Evolutionary conservation across 2,113 vertebrate genomes (phyloP).

Genomic region (Thalassoma bifasciatum): DNA sequence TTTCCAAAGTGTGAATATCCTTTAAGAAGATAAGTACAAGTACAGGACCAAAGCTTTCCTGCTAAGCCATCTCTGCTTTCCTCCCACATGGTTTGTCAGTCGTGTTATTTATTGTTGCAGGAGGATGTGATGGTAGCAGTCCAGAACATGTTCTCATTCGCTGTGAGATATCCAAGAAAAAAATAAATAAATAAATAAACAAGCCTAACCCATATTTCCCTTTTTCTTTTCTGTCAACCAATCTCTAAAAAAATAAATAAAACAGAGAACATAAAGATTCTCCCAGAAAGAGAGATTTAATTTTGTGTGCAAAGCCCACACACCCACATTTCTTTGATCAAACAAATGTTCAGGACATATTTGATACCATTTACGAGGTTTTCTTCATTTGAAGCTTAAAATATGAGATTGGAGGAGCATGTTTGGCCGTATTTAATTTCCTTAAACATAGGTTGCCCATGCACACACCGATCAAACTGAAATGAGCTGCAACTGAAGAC

Average conservation of each 20-base stretch:
- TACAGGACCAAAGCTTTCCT: slow-evolving; percentile 29
- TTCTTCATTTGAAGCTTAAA: background rate
- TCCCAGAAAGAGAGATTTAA: slow-evolving; percentile 6
- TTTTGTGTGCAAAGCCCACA: slow-evolving; percentile 13
- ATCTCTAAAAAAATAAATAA: background rate
- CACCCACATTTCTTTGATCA: background rate
- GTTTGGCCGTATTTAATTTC: no score
- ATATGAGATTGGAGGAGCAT: no score
- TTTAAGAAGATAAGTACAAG: slow-evolving; percentile 21
- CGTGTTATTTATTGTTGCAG: slow-evolving; percentile 30
- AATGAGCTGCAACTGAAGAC: no score
- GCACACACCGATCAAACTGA: no score
- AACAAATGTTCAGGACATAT: background rate
- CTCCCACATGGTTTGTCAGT: slow-evolving; percentile 46
- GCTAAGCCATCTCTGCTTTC: slow-evolving; percentile 44
- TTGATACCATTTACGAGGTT: background rate
- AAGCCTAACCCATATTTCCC: background rate
- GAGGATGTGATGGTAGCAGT: slow-evolving; percentile 18
- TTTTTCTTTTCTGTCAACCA: background rate
- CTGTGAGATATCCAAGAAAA: slow-evolving; percentile 1
- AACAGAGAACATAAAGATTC: slow-evolving; percentile 2
- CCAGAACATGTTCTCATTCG: slow-evolving; percentile 32
- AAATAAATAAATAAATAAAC: no score
- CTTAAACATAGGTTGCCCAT: no score
- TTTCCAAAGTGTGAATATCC: slow-evolving; percentile 23